Evolutionary conservation across 2,888 invertebrate genomes (phyloP), one percentile per base, ranked within the genome.

Genomic region (Allacma fusca): DNA sequence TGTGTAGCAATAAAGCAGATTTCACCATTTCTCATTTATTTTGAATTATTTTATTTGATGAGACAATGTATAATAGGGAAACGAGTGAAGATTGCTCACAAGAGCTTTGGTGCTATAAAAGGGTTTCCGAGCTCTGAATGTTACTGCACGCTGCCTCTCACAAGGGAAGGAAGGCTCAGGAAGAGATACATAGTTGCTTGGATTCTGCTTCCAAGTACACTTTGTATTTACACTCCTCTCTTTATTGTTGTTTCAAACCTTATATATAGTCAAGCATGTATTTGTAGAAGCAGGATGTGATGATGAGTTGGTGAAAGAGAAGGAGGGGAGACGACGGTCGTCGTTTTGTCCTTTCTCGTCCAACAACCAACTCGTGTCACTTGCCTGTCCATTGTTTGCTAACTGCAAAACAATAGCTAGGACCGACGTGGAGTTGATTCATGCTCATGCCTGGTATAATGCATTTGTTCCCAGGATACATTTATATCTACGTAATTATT

Each of bases 381-480:
- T 78, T 78, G 59, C 34, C 59, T 69, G 78, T 68, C 74, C 69
- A 74, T 78, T 78, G 78, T 77, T 77, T 68, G 68, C 68, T 68
- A 65, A 75, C 74, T 44, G 50, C 44, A 65, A 67, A 65, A 62
- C 70, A 72, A 71, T 72, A 26, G 44, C 24, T 13, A 65, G 65
- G 12, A 24, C 26, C 65, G 65, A 65, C 70, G 65, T 74, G 40
- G 16, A 62, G 24, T 64, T 43, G 34, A 50, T 68, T 44, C 40
- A 68, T 34, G 68, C 68, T 34, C 29, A 23, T 29, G 57, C 1
- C 50, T 68, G 28, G 57, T 57, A 21, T 50, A 28, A 59, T 26
- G 67, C 50, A 44, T 69, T 57, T 57, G 9, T 23, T 50, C 57
- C 26, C n/a, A 57, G 16, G 1, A 73, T 59, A 9, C 1, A 19